Conservation (phyloP, 92 coral and sea anemone genomes). For the Heteractis magnifica region DNA sequence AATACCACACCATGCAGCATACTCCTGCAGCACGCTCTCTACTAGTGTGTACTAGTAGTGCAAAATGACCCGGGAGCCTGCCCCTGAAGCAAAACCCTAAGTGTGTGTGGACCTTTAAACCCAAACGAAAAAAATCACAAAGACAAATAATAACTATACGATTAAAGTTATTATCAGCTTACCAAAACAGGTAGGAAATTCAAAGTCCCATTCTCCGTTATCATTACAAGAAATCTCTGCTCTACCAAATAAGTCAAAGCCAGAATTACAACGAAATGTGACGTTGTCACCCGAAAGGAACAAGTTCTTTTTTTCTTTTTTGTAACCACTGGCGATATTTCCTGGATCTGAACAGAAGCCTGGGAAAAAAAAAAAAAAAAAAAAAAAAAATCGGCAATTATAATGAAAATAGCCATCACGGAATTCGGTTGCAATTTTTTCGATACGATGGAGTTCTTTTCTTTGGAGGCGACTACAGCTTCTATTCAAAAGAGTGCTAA, state of each 20-base stretch:
- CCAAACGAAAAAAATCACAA: too few species aligned
- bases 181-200: constrained; percentile 39
- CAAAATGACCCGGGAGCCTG: too few species aligned
- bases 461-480: too few species aligned
- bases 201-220: constrained; percentile 43
- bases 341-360: not conserved
- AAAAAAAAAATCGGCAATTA: not conserved
- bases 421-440: not conserved
- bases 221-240: constrained; percentile 24
- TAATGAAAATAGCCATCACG: not conserved
- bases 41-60: too few species aligned
- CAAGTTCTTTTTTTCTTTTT: not conserved
- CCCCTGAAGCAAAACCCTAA: too few species aligned
- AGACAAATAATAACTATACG: not conserved
- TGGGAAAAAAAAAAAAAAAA: not conserved
- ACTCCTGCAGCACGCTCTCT: too few species aligned
- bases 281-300: constrained; percentile 4
- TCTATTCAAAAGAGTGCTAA: too few species aligned
- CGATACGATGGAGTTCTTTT: not conserved
- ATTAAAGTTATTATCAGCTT: not conserved
- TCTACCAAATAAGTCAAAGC: constrained; percentile 26
- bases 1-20: too few species aligned
- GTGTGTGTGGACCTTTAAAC: too few species aligned
- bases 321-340: not conserved
- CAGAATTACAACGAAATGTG: constrained; percentile 28